These are phyloP conservation scores for Ceratina japonica DNA, from an alignment of 1,140 invertebrate species.

Conservation along the genomic window DNA sequence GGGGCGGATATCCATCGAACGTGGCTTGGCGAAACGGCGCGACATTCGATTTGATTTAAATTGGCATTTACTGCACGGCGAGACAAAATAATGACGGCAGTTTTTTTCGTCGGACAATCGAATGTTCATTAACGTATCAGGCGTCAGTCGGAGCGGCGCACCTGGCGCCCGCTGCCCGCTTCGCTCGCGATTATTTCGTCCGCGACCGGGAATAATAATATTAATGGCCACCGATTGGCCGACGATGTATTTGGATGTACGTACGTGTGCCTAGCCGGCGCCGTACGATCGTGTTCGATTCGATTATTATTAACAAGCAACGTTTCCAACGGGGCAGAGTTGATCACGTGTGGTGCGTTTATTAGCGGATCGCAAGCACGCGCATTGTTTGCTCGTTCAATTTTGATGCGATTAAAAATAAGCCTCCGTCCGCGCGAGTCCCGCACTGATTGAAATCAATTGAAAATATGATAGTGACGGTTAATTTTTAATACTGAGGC, in stretches of 20 bases:
- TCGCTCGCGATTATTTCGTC: slow-evolving; percentile 37
- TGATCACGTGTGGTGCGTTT: slow-evolving; percentile 19
- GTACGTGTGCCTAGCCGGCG: no score
- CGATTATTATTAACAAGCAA: neutral
- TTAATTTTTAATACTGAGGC: no score
- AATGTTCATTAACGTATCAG: slow-evolving; percentile 59
- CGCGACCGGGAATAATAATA: slow-evolving; percentile 40
- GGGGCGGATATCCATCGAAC: neutral
- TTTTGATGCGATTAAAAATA: neutral
- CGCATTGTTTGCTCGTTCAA: neutral
- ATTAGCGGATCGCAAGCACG: neutral
- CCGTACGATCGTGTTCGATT: neutral
- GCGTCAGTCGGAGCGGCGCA: slow-evolving; percentile 36
- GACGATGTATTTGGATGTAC: neutral
- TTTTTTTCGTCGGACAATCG: slow-evolving; percentile 45
- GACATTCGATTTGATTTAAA: slow-evolving; percentile 41
- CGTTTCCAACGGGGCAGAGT: neutral
- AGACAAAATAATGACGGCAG: slow-evolving; percentile 18
- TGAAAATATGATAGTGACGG: no score
- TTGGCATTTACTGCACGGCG: slow-evolving; percentile 30
- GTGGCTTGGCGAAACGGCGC: slow-evolving; percentile 27
- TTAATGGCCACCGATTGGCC: slow-evolving; percentile 35
- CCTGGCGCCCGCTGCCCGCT: slow-evolving; percentile 16
- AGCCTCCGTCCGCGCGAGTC: no score
- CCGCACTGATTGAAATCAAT: no score